Conservation (phyloP, 2,113 vertebrate species). For the Prinia subflava region DNA sequence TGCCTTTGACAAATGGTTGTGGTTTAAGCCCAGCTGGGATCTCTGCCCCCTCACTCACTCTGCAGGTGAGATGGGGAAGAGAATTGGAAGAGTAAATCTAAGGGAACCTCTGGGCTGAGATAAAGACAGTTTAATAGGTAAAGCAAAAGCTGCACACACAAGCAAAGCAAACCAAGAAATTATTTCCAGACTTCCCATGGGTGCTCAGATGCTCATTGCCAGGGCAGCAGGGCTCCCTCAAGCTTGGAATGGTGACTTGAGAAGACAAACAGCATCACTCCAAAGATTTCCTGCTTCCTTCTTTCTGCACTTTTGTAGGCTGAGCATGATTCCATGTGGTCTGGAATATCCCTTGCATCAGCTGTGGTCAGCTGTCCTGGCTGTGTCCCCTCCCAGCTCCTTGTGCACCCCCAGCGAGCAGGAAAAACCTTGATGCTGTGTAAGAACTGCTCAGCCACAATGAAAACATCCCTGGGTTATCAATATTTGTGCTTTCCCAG, state of each 20-base stretch:
- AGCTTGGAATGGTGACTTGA: too few relatives aligned
- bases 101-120: neutral
- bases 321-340: neutral
- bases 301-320: neutral
- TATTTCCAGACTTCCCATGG: neutral
- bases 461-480: neutral
- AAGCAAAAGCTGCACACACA: neutral
- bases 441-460: neutral
- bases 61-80: neutral
- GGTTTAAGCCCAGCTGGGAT: neutral
- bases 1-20: neutral
- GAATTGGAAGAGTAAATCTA: neutral
- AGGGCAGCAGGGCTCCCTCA: neutral
- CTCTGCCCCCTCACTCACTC: neutral
- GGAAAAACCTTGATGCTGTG: neutral
- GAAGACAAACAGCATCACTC: neutral
- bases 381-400: neutral
- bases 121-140: neutral
- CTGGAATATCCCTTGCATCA: neutral
- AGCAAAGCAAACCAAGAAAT: neutral
- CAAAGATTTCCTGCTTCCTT: neutral
- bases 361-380: neutral
- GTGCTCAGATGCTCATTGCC: neutral
- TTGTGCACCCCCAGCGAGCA: neutral
- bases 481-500: neutral